Percentiles rank a stretch among this genome's conserved stretches.
phyloP scores from a whole-genome alignment of 2,797 vertebrate species.

The Sphenopsis melanotis region DNA sequence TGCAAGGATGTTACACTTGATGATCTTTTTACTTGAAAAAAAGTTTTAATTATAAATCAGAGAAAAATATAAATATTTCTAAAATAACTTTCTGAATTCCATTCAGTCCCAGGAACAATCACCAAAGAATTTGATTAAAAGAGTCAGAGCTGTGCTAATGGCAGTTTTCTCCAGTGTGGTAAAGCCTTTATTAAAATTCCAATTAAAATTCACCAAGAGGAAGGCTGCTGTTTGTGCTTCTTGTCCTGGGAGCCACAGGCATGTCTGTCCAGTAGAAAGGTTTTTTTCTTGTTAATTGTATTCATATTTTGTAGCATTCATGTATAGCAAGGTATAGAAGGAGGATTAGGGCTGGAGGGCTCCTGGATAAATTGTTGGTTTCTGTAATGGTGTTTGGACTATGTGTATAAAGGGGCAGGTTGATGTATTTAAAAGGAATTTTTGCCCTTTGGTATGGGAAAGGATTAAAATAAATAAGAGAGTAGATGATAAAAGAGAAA shows the following conservation, averaged over 20 bases:
- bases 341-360: background rate
- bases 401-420: background rate
- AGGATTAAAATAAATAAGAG: background rate
- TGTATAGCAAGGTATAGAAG: background rate
- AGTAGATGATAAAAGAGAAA: background rate
- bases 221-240: background rate
- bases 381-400: background rate
- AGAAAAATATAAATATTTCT: background rate
- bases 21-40: background rate
- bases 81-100: background rate
- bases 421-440: background rate
- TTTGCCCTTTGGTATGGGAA: background rate
- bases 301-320: background rate
- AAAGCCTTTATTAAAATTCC: conserved; percentile 24
- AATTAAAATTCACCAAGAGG: conserved; percentile 19
- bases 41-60: background rate
- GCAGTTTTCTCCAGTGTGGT: background rate
- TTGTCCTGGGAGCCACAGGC: conserved; percentile 6
- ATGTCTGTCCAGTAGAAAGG: background rate
- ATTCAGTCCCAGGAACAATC: background rate
- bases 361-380: background rate
- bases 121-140: background rate
- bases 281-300: background rate
- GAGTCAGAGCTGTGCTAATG: background rate
- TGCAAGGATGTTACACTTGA: background rate